phyloP scores from a whole-genome alignment of 2,113 vertebrate species.

The Sialia sialis region DNA sequence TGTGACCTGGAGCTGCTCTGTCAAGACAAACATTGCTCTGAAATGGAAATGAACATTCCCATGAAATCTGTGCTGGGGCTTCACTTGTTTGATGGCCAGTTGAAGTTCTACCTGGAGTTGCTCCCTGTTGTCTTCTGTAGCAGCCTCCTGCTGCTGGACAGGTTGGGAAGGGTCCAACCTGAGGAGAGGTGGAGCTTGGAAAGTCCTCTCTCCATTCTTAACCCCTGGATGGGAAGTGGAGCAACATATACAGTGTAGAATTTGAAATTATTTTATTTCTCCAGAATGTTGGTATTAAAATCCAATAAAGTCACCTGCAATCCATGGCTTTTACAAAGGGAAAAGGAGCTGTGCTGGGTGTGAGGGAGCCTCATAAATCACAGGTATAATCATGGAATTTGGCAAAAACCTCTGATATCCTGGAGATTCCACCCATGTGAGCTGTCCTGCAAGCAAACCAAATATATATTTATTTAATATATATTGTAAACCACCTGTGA shows the following conservation, averaged over 20 bases:
- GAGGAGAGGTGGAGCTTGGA: background rate
- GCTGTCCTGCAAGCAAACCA: background rate
- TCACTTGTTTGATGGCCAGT: background rate
- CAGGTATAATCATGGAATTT: background rate
- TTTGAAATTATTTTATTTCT: background rate
- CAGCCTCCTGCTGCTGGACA: background rate
- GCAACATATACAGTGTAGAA: fast-evolving
- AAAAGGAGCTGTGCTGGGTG: background rate
- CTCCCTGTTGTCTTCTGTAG: background rate
- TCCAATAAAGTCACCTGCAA: background rate
- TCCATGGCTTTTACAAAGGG: background rate
- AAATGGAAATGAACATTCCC: background rate
- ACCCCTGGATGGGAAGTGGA: fast-evolving
- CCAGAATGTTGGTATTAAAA: background rate
- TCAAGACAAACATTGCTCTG: background rate
- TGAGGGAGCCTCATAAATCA: background rate
- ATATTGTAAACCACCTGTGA: background rate
- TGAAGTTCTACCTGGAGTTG: background rate
- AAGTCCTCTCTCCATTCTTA: background rate
- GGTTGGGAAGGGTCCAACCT: background rate
- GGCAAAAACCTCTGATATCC: background rate
- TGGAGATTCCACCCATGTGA: background rate
- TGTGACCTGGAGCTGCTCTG: background rate
- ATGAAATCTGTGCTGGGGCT: background rate
- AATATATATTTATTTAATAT: too few relatives aligned